A percentile compares a stretch with the other conserved stretches of the same genome.
phyloP scores from a whole-genome alignment of 1,140 invertebrate species.

The Nixonia krombeini region DNA sequence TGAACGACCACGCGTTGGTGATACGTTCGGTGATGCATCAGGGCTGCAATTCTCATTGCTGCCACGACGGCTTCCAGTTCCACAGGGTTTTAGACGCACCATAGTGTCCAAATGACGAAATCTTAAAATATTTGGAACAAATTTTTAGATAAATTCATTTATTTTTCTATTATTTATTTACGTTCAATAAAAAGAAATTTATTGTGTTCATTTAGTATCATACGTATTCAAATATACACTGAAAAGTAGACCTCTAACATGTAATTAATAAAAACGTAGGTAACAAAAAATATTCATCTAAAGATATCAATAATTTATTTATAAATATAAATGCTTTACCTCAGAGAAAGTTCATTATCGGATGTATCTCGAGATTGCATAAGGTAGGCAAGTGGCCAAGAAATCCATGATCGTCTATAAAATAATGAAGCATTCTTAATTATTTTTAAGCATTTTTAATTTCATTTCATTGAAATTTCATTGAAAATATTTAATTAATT shows the following conservation, averaged over 20 bases:
- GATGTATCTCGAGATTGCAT: slow-evolving; percentile 82
- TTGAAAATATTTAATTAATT: no score
- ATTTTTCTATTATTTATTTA: no score
- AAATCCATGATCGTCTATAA: slow-evolving; percentile 84
- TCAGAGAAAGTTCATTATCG: slow-evolving; percentile 83
- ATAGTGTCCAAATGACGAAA: slow-evolving; percentile 87
- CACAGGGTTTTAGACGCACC: slow-evolving; percentile 78
- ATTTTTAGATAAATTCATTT: no score
- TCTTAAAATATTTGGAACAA: slow-evolving; percentile 73
- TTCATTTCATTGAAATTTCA: no score
- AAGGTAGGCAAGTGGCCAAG: slow-evolving; percentile 89
- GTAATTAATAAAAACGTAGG: no score
- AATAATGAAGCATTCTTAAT: background rate
- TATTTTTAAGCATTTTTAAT: no score
- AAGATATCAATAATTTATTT: no score
- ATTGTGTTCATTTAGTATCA: no score
- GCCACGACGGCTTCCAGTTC: slow-evolving; percentile 65
- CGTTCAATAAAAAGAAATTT: slow-evolving; percentile 2
- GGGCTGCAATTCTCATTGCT: slow-evolving; percentile 67
- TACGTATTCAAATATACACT: no score
- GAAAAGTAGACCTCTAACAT: no score
- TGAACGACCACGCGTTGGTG: slow-evolving; percentile 69
- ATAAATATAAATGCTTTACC: slow-evolving; percentile 77
- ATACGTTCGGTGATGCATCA: slow-evolving; percentile 76
- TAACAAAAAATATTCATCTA: no score